Evolutionary conservation across 23 tunicate genomes (phyloP).

Genomic region (Phallusia fumigata): DNA sequence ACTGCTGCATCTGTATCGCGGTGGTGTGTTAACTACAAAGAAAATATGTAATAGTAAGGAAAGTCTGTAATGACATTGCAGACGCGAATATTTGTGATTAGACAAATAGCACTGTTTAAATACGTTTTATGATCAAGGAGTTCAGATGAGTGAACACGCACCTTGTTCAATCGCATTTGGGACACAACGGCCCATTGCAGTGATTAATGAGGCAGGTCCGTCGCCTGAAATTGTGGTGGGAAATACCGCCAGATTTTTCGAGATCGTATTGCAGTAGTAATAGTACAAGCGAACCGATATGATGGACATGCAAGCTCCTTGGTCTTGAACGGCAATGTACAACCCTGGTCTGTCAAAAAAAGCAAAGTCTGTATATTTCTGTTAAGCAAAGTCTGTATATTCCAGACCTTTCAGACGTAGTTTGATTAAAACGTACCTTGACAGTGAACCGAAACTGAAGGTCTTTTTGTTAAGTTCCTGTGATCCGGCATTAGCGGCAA

Average conservation of each 20-base stretch:
- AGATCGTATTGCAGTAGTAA: conserved; percentile 64
- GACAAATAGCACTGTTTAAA: neutral
- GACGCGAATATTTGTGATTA: too few species aligned
- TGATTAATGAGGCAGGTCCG: conserved; percentile 52
- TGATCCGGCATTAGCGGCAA: conserved; percentile 67
- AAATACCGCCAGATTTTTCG: conserved; percentile 45
- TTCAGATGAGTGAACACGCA: neutral
- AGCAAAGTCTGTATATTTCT: neutral
- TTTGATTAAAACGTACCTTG: conserved; percentile 19
- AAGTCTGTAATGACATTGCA: too few species aligned
- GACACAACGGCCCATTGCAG: conserved; percentile 61
- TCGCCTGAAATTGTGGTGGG: conserved; percentile 61
- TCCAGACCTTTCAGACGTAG: too few species aligned
- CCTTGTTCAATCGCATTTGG: conserved; percentile 31
- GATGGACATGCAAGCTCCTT: conserved; percentile 92
- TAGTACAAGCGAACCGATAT: conserved; percentile 63
- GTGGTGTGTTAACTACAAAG: neutral
- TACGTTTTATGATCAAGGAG: neutral
- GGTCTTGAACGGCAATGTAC: conserved; percentile 87
- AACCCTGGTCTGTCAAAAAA: conserved; percentile 45
- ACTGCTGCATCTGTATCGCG: conserved; percentile 55
- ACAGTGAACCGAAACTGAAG: conserved; percentile 39
- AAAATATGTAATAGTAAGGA: neutral
- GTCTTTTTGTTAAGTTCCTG: conserved; percentile 56
- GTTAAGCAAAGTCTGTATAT: neutral